Conservation (phyloP, 2,888 invertebrate species). For the Terebella lapidaria region DNA sequence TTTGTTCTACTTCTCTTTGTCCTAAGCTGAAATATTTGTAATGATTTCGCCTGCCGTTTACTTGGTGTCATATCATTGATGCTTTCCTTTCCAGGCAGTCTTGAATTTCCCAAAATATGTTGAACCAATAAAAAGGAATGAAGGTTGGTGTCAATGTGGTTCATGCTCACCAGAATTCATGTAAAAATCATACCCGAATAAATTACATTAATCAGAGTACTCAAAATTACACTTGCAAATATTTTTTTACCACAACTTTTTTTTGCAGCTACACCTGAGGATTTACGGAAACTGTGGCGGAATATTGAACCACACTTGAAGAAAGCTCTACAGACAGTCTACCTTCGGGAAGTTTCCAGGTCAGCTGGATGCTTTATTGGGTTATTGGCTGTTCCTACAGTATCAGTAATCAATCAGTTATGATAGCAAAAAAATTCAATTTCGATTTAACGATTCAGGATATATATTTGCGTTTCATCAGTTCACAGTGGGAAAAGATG, state of each 20-base stretch:
- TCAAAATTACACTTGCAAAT: no score
- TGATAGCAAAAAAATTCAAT: no score
- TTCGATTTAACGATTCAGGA: no score
- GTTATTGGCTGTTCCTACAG: no score
- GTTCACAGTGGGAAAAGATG: slow-evolving; percentile 47
- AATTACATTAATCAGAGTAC: no score
- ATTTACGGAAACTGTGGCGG: slow-evolving; percentile 72
- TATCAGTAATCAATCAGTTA: no score
- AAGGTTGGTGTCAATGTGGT: slow-evolving; percentile 46
- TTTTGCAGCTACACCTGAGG: slow-evolving; percentile 58
- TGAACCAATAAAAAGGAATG: slow-evolving; percentile 69
- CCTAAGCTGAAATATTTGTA: no score
- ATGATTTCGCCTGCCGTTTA: background rate
- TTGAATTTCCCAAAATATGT: slow-evolving; percentile 68
- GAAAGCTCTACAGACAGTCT: slow-evolving; percentile 70
- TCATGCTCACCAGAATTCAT: no score
- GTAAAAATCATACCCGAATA: no score
- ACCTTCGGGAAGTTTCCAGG: slow-evolving; percentile 59
- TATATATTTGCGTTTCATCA: slow-evolving; percentile 17
- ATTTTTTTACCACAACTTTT: background rate
- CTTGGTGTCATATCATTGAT: background rate
- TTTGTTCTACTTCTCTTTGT: slow-evolving; percentile 57
- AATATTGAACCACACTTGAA: slow-evolving; percentile 73
- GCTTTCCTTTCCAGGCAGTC: slow-evolving; percentile 29
- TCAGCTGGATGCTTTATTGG: slow-evolving; percentile 10